Evolutionary conservation across 2,797 vertebrate species (phyloP).

Genomic region (Chromis chromis): DNA sequence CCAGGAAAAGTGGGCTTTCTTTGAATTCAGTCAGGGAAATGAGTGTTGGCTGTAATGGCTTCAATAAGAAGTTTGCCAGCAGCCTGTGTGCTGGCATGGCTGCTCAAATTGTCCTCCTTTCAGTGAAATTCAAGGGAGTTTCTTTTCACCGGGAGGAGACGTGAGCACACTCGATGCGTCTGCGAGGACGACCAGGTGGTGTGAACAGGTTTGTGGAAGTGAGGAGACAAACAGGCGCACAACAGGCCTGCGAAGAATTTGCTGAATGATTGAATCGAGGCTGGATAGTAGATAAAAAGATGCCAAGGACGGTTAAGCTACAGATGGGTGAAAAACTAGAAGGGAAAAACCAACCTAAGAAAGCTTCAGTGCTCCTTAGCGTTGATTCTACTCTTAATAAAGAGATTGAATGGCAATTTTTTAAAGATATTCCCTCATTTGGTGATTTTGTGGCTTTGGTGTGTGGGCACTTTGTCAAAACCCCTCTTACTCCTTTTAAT

Average conservation of each 20-base stretch:
- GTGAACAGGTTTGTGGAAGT: slow-evolving; percentile 8
- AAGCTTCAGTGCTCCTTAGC: neutral
- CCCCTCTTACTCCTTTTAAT: neutral
- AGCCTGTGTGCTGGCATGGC: slow-evolving; percentile 42
- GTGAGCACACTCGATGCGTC: slow-evolving; percentile 20
- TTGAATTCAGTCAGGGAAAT: slow-evolving; percentile 70
- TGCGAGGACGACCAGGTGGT: slow-evolving; percentile 35
- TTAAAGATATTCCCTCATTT: neutral
- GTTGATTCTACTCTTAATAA: neutral
- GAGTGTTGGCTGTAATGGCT: slow-evolving; percentile 69
- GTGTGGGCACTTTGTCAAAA: neutral
- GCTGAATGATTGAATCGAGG: slow-evolving; percentile 27
- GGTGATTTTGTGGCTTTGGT: neutral
- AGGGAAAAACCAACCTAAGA: neutral
- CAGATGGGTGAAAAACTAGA: neutral
- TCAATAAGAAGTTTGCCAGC: slow-evolving; percentile 71
- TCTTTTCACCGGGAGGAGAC: slow-evolving; percentile 49
- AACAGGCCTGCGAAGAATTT: slow-evolving; percentile 1
- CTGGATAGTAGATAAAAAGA: slow-evolving; percentile 3
- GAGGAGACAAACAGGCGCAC: slow-evolving; percentile 21
- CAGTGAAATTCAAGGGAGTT: slow-evolving; percentile 53
- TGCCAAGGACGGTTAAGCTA: neutral
- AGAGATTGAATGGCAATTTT: neutral
- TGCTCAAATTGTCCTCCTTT: slow-evolving; percentile 59
- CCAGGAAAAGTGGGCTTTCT: slow-evolving; percentile 57